Evolutionary conservation across 1,140 invertebrate genomes (phyloP).

Genomic region (Drosophila bipectinata): DNA sequence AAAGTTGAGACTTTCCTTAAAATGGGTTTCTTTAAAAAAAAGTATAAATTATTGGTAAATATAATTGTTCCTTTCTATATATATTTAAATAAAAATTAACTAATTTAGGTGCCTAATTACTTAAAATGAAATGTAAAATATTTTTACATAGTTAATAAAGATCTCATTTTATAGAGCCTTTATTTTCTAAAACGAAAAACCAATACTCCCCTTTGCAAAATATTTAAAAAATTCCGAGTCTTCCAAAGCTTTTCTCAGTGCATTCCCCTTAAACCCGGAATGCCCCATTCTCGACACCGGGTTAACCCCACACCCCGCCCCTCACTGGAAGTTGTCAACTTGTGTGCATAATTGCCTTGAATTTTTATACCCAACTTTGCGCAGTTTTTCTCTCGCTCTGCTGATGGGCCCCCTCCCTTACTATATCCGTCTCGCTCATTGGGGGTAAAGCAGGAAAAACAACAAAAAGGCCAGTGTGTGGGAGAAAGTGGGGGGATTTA

Average conservation of each 20-base stretch:
- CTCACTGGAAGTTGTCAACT: slow-evolving; percentile 75
- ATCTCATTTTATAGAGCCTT: too few relatives aligned
- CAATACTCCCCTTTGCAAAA: not conserved
- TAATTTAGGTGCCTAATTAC: too few relatives aligned
- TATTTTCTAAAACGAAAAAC: too few relatives aligned
- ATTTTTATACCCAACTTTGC: slow-evolving; percentile 67
- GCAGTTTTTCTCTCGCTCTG: slow-evolving; percentile 47
- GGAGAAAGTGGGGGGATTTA: slow-evolving; percentile 15
- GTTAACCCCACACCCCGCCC: not conserved
- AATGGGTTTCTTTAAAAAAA: too few relatives aligned
- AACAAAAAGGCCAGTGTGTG: not conserved
- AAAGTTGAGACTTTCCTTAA: too few relatives aligned
- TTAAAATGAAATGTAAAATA: too few relatives aligned
- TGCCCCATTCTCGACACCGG: not conserved
- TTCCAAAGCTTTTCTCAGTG: not conserved
- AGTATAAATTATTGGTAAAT: too few relatives aligned
- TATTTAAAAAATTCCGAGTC: slow-evolving; percentile 4
- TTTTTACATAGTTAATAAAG: too few relatives aligned
- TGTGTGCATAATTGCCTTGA: slow-evolving; percentile 78
- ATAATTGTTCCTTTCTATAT: too few relatives aligned
- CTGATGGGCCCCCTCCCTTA: not conserved
- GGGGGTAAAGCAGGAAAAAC: not conserved
- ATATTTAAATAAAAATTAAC: too few relatives aligned
- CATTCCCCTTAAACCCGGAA: not conserved
- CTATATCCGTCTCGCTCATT: slow-evolving; percentile 18